phyloP scores from a whole-genome alignment of 37 sponge, comb jelly and placozoan species.

The Geodia barretti region DNA sequence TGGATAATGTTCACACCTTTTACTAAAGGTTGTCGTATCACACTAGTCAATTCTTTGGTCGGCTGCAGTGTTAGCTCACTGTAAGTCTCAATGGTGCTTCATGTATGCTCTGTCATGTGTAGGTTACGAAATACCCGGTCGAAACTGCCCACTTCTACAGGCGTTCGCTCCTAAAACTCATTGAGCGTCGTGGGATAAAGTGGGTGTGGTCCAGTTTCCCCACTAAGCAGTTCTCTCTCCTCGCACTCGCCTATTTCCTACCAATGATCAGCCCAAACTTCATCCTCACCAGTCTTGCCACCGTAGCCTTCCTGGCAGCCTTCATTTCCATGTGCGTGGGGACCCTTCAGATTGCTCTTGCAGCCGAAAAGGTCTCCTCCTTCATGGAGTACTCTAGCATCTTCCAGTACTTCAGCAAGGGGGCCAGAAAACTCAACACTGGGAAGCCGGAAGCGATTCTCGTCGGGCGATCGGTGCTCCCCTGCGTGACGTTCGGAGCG shows the following conservation, averaged over 20 bases:
- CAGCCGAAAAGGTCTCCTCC: slow-evolving; percentile 9
- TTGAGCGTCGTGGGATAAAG: slow-evolving; percentile 46
- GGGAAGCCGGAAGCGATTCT: background rate
- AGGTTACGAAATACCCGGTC: slow-evolving; percentile 32
- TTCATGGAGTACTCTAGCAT: slow-evolving; percentile 17
- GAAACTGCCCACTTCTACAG: slow-evolving; percentile 13
- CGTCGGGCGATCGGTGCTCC: slow-evolving; percentile 6
- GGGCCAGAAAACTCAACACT: background rate
- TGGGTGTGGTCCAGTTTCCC: slow-evolving; percentile 62
- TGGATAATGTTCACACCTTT: too few relatives aligned
- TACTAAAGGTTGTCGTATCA: too few relatives aligned
- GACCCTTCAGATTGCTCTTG: slow-evolving; percentile 35
- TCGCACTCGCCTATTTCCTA: slow-evolving; percentile 40
- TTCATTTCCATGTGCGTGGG: slow-evolving; percentile 34
- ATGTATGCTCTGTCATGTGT: background rate
- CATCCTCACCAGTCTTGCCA: slow-evolving; percentile 20
- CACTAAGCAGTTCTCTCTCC: slow-evolving; percentile 51
- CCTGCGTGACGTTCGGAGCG: slow-evolving; percentile 21
- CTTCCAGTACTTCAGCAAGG: slow-evolving; percentile 42
- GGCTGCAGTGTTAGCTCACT: too few relatives aligned
- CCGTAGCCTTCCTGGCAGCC: slow-evolving; percentile 24
- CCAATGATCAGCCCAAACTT: slow-evolving; percentile 40
- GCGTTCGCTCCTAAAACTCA: slow-evolving; percentile 11
- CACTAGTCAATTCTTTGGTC: too few relatives aligned
- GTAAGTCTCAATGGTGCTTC: background rate